A percentile compares a stretch with the other conserved stretches of the same genome.
phyloP scores from a whole-genome alignment of 53 echinoderm and acorn worm species.

The Paracentrotus lividus region DNA sequence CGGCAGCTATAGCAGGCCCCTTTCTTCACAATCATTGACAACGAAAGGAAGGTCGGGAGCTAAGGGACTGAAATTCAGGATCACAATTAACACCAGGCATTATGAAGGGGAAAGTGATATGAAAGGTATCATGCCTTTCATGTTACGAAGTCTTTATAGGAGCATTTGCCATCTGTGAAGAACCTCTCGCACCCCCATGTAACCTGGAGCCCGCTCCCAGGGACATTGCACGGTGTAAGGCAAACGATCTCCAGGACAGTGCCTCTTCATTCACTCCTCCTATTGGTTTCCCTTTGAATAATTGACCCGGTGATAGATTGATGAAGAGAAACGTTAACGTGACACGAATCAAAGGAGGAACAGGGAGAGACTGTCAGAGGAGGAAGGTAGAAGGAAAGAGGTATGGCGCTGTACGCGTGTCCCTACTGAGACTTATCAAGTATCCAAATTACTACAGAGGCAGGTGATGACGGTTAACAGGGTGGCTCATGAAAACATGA shows the following conservation, averaged over 20 bases:
- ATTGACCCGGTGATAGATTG: slow-evolving; percentile 65
- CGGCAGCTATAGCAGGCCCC: background rate
- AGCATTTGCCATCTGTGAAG: background rate
- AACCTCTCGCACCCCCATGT: background rate
- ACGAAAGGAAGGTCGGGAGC: background rate
- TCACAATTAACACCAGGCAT: slow-evolving; percentile 11
- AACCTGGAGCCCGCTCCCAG: slow-evolving; percentile 5
- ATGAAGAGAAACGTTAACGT: slow-evolving; percentile 50
- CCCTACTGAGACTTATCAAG: slow-evolving; percentile 2
- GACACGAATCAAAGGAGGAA: slow-evolving; percentile 43
- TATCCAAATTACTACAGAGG: background rate
- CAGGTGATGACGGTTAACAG: background rate
- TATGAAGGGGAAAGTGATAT: background rate
- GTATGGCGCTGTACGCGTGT: background rate
- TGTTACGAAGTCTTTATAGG: background rate
- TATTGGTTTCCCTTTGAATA: slow-evolving; percentile 49
- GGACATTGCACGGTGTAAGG: slow-evolving; percentile 34
- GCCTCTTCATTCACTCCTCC: slow-evolving; percentile 12
- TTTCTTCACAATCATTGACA: background rate
- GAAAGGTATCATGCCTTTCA: background rate
- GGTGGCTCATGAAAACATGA: background rate
- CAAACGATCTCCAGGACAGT: slow-evolving; percentile 64
- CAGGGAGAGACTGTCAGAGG: background rate
- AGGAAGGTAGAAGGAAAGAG: background rate
- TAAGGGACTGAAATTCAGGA: slow-evolving; percentile 7